Percentiles rank a stretch among this genome's conserved stretches.
Evolutionary conservation across 1,140 invertebrate species (phyloP).

Genomic region (Drosophila biarmipes): DNA sequence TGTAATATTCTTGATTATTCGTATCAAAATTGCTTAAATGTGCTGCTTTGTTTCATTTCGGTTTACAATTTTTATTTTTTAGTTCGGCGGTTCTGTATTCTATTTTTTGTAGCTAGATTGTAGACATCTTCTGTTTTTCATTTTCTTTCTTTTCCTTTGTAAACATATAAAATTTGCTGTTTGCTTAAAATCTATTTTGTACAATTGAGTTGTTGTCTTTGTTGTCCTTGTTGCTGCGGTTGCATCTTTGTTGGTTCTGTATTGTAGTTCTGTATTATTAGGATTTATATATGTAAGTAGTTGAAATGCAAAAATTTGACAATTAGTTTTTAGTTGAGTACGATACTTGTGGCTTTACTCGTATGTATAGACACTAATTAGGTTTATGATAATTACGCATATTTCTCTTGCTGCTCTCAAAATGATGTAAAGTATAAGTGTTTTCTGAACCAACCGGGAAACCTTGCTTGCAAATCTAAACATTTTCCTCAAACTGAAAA

Average conservation of each 20-base stretch:
- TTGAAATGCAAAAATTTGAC: slow-evolving; percentile 78
- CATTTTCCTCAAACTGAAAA: slow-evolving; percentile 36
- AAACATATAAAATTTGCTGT: slow-evolving; percentile 67
- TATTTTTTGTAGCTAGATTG: slow-evolving; percentile 40
- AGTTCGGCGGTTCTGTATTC: slow-evolving; percentile 65
- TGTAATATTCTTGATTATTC: slow-evolving; percentile 25
- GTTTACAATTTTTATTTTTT: slow-evolving; percentile 20
- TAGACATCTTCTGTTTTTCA: slow-evolving; percentile 47
- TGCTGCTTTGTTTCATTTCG: slow-evolving; percentile 30
- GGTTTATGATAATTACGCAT: slow-evolving; percentile 39
- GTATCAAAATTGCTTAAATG: slow-evolving; percentile 72
- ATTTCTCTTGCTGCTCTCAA: slow-evolving; percentile 8
- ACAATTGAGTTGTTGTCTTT: slow-evolving; percentile 81
- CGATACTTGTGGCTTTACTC: slow-evolving; percentile 49
- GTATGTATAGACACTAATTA: slow-evolving; percentile 52
- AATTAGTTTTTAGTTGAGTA: slow-evolving; percentile 60
- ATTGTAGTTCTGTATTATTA: slow-evolving; percentile 27
- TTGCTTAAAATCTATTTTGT: slow-evolving; percentile 76
- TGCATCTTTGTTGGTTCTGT: slow-evolving; percentile 60
- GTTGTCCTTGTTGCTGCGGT: slow-evolving; percentile 37
- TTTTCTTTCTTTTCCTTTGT: slow-evolving; percentile 32
- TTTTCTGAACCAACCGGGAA: slow-evolving; percentile 41
- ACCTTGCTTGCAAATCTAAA: slow-evolving; percentile 38
- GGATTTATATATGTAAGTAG: slow-evolving; percentile 48
- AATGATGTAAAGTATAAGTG: slow-evolving; percentile 4